A percentile compares a stretch with the other conserved stretches of the same genome.
These are phyloP conservation scores for Chionis minor DNA, from an alignment of 2,113 vertebrate genomes.

Conservation along the genomic window DNA sequence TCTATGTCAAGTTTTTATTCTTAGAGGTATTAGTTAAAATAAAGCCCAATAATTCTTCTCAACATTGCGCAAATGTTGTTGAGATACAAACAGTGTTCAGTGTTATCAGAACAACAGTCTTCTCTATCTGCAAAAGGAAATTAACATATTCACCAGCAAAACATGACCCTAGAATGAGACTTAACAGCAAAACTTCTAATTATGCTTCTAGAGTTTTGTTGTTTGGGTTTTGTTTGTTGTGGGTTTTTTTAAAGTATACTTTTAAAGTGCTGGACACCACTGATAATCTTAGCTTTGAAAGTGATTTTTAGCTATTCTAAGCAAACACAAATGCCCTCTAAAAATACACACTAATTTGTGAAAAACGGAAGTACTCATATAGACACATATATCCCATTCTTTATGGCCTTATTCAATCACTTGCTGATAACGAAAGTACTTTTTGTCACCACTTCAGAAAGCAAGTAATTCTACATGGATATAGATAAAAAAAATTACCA, in stretches of 20 bases:
- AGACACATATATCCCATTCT: neutral
- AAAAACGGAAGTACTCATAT: neutral
- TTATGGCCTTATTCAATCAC: neutral
- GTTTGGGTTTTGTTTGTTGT: neutral
- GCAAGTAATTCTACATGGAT: neutral
- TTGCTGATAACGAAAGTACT: neutral
- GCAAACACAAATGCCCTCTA: neutral
- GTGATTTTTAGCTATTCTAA: neutral
- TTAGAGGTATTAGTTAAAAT: neutral
- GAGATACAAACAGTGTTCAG: neutral
- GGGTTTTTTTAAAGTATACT: neutral
- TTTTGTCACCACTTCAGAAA: neutral
- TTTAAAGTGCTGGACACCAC: neutral
- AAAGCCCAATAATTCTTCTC: neutral
- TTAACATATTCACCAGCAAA: slow-evolving; percentile 27
- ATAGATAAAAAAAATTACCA: neutral
- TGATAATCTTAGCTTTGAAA: neutral
- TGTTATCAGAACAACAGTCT: neutral
- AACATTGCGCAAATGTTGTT: neutral
- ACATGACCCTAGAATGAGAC: neutral
- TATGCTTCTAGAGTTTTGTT: neutral
- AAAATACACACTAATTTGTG: neutral
- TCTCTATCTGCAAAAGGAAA: slow-evolving; percentile 10
- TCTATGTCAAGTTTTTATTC: neutral
- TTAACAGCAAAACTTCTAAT: neutral